These are phyloP conservation scores for Caenorhabditis japonica DNA, from an alignment of 2,888 invertebrate genomes.

Conservation along the genomic window DNA sequence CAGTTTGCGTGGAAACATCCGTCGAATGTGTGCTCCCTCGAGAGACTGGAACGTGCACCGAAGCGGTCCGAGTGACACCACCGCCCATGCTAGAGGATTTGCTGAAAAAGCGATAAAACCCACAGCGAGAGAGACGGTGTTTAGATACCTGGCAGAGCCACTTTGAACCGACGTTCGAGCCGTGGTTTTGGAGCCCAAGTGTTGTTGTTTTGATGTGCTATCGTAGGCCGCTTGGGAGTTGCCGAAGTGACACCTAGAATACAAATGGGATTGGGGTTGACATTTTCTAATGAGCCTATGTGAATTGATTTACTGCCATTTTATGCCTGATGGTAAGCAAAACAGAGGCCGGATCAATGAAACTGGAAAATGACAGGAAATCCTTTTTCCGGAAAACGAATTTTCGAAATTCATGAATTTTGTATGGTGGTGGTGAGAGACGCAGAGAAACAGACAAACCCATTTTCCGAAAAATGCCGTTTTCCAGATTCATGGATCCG, in stretches of 20 bases:
- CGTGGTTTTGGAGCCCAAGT: slow-evolving; percentile 71
- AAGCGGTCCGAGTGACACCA: slow-evolving; percentile 65
- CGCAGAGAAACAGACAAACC: no score
- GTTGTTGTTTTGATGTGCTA: slow-evolving; percentile 70
- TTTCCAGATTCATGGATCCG: no score
- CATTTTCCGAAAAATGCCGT: no score
- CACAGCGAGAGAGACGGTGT: not conserved
- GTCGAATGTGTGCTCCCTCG: slow-evolving; percentile 50
- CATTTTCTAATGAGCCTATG: no score
- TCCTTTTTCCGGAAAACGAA: no score
- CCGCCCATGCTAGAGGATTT: slow-evolving; percentile 57
- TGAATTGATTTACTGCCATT: no score
- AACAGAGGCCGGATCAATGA: no score
- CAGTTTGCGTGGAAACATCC: slow-evolving; percentile 68
- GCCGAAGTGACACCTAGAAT: slow-evolving; percentile 76
- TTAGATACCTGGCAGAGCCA: slow-evolving; percentile 66
- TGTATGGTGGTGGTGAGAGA: no score
- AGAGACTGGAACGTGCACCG: slow-evolving; percentile 64
- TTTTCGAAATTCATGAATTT: no score
- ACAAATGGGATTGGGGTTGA: no score
- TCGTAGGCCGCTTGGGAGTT: slow-evolving; percentile 73
- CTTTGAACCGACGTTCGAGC: slow-evolving; percentile 71
- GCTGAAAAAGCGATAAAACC: slow-evolving; percentile 22
- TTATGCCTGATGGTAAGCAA: no score
- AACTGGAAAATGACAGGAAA: no score